Evolutionary conservation across 2,888 invertebrate species (phyloP), one percentile per base, ranked within the genome.

Genomic region (Callyntrura sp.): DNA sequence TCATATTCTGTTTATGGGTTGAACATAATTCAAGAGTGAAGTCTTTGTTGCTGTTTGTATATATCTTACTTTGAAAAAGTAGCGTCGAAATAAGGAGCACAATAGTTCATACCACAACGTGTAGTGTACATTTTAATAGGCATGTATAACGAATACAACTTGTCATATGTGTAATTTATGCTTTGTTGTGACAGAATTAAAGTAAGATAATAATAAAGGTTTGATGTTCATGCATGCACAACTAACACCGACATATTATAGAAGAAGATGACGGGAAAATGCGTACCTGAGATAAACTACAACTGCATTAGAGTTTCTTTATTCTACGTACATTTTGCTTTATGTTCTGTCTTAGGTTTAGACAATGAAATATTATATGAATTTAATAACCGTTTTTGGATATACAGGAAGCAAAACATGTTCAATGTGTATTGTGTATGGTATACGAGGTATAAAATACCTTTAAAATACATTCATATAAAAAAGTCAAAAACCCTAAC

Each of bases 1-100:
- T 23, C 73, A 73, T 70, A 35, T 35, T 35, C 35, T 35, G 35
- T 35, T 68, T 68, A 51, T 57, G 84, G 84, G 73, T 83, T 68
- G 35, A 65, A 35, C 3, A n/a, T 11, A 35, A 28, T 17, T 35
- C 17, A 45, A 17, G n/a, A 45, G 17, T 20, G 48, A 23, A 20
- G 20, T 48, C 73, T 8, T 70, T 43, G 70, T 62, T 5, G 9
- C 14, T 51, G 9, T 51, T 14, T 9, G 14, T 14, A 11, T 45
- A 8, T 51, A 14, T 51, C 12, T 51, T 23, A 12, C 70, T 70
- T 70, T 70, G 17, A 70, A 43, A 35, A 5, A 43, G 20, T 70
- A 17, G n/a, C 20, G 14, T 43, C 20, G 1, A 35, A 68, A 25
- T 23, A 60, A 11, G 60, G 23, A 60, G 14, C 65, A 28, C 51